Conservation (phyloP, 1,140 invertebrate species). For the Argopecten irradians region DNA sequence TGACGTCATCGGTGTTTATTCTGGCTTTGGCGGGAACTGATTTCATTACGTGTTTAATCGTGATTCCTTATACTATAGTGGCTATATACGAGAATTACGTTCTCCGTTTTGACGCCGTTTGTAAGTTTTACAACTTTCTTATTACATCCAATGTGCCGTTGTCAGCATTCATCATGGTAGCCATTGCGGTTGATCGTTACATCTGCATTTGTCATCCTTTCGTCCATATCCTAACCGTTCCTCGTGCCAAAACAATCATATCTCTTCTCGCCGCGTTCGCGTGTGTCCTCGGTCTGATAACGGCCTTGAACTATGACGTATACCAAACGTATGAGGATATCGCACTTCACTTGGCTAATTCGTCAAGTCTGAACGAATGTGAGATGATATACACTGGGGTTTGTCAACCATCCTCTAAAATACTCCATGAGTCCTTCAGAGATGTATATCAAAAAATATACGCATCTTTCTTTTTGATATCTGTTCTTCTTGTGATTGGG, state of each 20-base stretch:
- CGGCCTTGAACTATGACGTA: constrained; percentile 56
- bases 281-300: constrained; percentile 68
- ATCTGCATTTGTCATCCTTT: constrained; percentile 76
- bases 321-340: background rate
- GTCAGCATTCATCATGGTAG: constrained; percentile 75
- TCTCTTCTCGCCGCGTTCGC: constrained; percentile 63
- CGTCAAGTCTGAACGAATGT: background rate
- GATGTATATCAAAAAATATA: constrained; percentile 61
- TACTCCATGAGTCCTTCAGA: constrained; percentile 48
- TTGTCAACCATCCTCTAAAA: constrained; percentile 45
- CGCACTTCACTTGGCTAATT: background rate
- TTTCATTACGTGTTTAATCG: constrained; percentile 71
- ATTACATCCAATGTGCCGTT: constrained; percentile 73
- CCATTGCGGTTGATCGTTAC: constrained; percentile 75
- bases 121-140: constrained; percentile 74
- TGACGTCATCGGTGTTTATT: constrained; percentile 74
- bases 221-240: constrained; percentile 66
- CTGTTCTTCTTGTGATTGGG: constrained; percentile 58
- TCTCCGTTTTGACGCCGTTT: constrained; percentile 68
- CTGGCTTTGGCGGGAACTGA: constrained; percentile 73
- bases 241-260: constrained; percentile 67
- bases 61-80: constrained; percentile 71
- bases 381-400: constrained; percentile 37
- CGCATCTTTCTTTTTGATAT: constrained; percentile 64
- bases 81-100: constrained; percentile 63